Base-by-base conservation (phyloP, 1,140 invertebrate genomes). In the Agrypnia vestita region DNA sequence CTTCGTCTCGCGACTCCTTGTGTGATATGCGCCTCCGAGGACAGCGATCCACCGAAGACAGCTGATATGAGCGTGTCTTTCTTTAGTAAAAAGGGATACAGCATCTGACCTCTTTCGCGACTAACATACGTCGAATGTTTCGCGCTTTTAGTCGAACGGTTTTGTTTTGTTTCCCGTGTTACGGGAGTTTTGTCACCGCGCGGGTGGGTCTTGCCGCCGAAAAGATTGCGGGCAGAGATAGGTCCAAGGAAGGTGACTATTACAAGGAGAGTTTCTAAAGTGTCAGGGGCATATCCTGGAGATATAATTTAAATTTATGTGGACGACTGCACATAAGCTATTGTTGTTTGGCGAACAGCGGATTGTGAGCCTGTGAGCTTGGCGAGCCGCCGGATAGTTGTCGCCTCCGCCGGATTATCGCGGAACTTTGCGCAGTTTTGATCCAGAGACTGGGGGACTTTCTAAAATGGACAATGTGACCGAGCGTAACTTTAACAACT, bases 1-100 rank as follows among this genome's bases (percentile, higher is more conserved):
- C 77, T 82, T 15, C 69, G 67, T 78, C 79, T 78, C 76, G 56
- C 73, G 73, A 19, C 67, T 81, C 76, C 79, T 80, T 80, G 75
- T 71, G n/a, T 49, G 79, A 61, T 35, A 10, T 55, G 47, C 47
- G 61, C 61, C 72, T 56, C 15, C 56, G 72, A 67, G 79, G 51
- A 19, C n/a, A 7, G 61, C 44, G 64, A n/a, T 71, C 15, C 67
- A 49, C 67, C 25, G 19, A 13, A 64, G 19, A 19, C 61, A 19
- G 13, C 19, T 35, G 1, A 21, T 15, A 1, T 17, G 17, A 9
- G 12, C 17, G 3, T 11, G 17, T 11, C 53, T 21, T 15, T 15
- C 15, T 21, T 1, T 11, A 59, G 17, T 59, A 4, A 59, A 59
- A 59, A 59, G 55, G 15, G 15, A 59, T 21, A 0, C 11, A 59